Conservation (phyloP, 1,140 invertebrate species). For the Mesaphorura yosii region DNA sequence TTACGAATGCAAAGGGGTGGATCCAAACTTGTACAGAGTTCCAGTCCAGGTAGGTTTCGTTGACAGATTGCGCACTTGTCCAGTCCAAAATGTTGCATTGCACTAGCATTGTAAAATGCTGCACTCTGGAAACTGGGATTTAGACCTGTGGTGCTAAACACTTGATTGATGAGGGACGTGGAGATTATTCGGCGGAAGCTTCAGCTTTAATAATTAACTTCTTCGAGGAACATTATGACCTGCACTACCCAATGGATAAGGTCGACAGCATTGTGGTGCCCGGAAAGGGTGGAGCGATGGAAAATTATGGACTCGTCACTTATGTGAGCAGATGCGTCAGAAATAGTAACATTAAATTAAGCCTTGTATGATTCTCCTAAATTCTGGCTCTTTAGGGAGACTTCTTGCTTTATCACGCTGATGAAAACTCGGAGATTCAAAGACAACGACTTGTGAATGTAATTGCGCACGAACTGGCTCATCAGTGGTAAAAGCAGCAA, state of each 20-base stretch:
- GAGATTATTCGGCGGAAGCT: slow-evolving; percentile 6
- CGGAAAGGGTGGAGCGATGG: slow-evolving; percentile 16
- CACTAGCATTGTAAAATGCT: too few relatives aligned
- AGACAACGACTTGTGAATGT: background rate
- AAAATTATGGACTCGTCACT: slow-evolving; percentile 16
- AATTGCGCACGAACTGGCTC: slow-evolving; percentile 11
- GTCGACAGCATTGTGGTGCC: slow-evolving; percentile 17
- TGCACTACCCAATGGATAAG: slow-evolving; percentile 9
- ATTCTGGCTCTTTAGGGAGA: too few relatives aligned
- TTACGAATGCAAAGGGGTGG: background rate
- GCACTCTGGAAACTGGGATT: background rate
- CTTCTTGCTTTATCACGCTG: background rate
- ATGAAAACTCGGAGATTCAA: slow-evolving; percentile 4
- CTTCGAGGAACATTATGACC: slow-evolving; percentile 14
- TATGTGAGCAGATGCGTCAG: slow-evolving; percentile 9
- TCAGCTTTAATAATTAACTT: slow-evolving; percentile 10
- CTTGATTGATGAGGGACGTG: slow-evolving; percentile 6
- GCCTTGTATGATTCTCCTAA: background rate
- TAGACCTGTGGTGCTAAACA: slow-evolving; percentile 8
- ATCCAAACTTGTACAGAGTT: background rate
- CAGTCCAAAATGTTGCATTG: too few relatives aligned
- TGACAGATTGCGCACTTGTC: too few relatives aligned
- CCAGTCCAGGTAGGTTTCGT: slow-evolving; percentile 16
- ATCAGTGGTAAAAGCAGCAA: slow-evolving; percentile 2
- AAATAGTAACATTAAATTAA: background rate